Evolutionary conservation across 2,113 vertebrate species (phyloP).

Genomic region (Menura novaehollandiae): DNA sequence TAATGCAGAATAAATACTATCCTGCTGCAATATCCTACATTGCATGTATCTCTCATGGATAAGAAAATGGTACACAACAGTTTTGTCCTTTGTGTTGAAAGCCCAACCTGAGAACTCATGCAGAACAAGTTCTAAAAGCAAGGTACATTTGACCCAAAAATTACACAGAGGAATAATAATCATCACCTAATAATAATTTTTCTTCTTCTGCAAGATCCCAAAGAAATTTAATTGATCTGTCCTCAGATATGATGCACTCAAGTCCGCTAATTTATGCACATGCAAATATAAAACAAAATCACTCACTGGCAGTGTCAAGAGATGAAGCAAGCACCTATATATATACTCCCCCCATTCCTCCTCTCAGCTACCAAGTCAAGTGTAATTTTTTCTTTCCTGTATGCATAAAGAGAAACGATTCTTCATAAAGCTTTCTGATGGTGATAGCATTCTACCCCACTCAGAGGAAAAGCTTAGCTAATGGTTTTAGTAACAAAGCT

Average conservation of each 20-base stretch:
- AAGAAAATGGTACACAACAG: not conserved
- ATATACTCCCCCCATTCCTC: not conserved
- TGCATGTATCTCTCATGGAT: fast-evolving
- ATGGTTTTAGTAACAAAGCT: not conserved
- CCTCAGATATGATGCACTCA: not conserved
- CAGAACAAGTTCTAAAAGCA: not conserved
- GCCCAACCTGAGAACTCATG: not conserved
- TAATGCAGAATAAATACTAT: not conserved
- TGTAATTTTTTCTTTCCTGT: not conserved
- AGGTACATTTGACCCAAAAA: not conserved
- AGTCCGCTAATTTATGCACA: not conserved
- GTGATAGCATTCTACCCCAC: not conserved
- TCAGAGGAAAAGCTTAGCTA: not conserved
- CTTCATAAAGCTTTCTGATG: not conserved
- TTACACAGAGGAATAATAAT: not conserved
- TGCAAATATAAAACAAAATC: not conserved
- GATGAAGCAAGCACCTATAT: not conserved
- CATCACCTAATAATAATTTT: not conserved
- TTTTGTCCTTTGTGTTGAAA: not conserved
- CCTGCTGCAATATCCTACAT: not conserved
- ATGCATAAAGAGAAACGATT: not conserved
- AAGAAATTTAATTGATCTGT: not conserved
- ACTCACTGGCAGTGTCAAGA: not conserved
- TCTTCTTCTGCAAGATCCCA: not conserved
- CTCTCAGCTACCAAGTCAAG: not conserved